Percentiles rank a stretch among this genome's conserved stretches.
Conservation (phyloP, 64 coral and sea anemone species). For the Astreopora myriophthalma region DNA sequence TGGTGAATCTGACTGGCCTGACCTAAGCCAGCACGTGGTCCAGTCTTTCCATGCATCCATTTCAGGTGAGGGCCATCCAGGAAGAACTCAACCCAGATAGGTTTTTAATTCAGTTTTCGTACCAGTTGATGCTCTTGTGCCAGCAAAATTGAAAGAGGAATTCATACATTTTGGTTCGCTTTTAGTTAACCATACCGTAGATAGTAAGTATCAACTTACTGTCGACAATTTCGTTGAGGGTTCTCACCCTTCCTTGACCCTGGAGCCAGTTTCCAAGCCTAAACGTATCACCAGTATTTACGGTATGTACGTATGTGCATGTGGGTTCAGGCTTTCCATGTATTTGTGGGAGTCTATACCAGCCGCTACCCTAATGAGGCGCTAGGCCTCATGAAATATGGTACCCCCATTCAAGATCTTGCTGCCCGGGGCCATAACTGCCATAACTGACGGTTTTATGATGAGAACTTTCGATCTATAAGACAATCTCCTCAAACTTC, state of each 20-base stretch:
- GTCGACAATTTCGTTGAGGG: too few relatives aligned
- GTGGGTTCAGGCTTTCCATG: slow-evolving; percentile 21
- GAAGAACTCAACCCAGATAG: background rate
- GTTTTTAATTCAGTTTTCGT: background rate
- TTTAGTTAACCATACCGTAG: background rate
- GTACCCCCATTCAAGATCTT: slow-evolving; percentile 11
- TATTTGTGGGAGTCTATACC: slow-evolving; percentile 44
- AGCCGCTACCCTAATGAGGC: slow-evolving; percentile 7
- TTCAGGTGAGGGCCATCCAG: background rate
- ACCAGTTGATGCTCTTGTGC: slow-evolving; percentile 9
- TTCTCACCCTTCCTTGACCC: too few relatives aligned
- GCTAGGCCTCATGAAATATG: slow-evolving; percentile 37
- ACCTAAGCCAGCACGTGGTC: background rate
- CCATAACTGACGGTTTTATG: slow-evolving; percentile 20
- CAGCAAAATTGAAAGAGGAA: background rate
- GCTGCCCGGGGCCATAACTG: slow-evolving; percentile 26
- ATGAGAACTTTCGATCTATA: slow-evolving; percentile 21
- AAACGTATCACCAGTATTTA: background rate
- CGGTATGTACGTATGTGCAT: background rate
- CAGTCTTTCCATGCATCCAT: background rate
- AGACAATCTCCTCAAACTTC: background rate
- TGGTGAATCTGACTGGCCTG: background rate
- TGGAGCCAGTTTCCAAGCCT: background rate
- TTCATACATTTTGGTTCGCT: background rate
- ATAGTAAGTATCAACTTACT: too few relatives aligned